These are phyloP conservation scores for Kradibia gibbosae DNA, from an alignment of 1,140 invertebrate species.

Conservation along the genomic window DNA sequence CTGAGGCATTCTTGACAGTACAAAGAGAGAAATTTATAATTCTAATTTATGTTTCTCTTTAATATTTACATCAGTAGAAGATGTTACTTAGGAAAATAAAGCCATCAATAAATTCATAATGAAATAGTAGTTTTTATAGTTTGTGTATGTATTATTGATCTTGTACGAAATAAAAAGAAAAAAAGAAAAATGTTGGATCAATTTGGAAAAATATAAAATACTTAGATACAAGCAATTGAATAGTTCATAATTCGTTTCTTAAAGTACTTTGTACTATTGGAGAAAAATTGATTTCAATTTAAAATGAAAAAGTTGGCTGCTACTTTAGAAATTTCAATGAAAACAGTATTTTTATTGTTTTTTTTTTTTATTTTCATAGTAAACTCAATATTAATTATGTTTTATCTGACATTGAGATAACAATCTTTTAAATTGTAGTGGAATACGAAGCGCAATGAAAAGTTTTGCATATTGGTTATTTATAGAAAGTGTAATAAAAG, in stretches of 20 bases:
- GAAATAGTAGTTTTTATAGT: neutral
- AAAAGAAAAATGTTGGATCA: neutral
- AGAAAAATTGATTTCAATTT: neutral
- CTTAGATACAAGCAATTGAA: neutral
- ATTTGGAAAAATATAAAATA: neutral
- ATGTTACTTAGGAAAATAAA: neutral
- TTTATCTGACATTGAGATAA: neutral
- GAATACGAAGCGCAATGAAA: neutral
- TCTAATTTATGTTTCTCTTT: too few relatives aligned
- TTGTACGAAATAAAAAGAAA: neutral
- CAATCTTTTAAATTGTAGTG: neutral
- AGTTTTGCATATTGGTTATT: neutral
- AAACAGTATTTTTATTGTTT: neutral
- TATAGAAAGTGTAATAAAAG: neutral
- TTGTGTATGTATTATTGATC: too few relatives aligned
- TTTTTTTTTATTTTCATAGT: neutral
- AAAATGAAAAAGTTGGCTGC: neutral
- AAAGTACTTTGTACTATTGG: neutral
- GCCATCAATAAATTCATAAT: neutral
- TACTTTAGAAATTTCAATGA: constrained; percentile 6
- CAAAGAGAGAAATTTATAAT: too few relatives aligned
- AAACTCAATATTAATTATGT: neutral
- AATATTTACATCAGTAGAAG: too few relatives aligned
- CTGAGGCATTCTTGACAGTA: too few relatives aligned
- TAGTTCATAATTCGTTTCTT: neutral